Base-by-base conservation (phyloP, 2,888 invertebrate species). In the Lithophane ornitopus region DNA sequence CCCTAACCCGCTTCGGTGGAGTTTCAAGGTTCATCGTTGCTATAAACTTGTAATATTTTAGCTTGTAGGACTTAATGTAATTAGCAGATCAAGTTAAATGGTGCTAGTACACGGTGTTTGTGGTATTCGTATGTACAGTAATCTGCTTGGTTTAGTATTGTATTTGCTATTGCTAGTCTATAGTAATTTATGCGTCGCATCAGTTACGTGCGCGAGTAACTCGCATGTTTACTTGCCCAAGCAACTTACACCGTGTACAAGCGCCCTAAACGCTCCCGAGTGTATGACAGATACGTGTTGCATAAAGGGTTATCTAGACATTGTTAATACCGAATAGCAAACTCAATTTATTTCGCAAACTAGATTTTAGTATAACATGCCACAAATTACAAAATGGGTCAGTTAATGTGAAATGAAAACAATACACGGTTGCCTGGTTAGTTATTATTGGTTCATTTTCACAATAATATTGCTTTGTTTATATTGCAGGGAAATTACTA, bases 31-130 rank as follows among this genome's bases (percentile, higher is more conserved):
- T 76, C 58, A 74, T 69, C 69, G 75, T 72, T n/a, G 72, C 79
- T 70, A 76, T 71, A 80, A 79, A 87, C 68, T 85, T 70, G 66
- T 84, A 75, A 80, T 74, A 80, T 81, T 84, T 80, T 75, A 62
- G 81, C 70, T 61, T 22, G 14, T 41, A 70, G 56, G 34, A 8
- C n/a, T 63, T 61, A 63, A 70, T 67, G 44, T 46, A 46, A 56
- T 74, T 68, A 70, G 2, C 26, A 14, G 39, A 81, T 79, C 56
- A 69, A 70, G 22, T 61, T 34, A 26, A 69, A 66, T 74, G 28
- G 26, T 73, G 61, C n/a, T 26, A 58, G 12, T 41, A 34, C 8
- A 22, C 19, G 19, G 14, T 46, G 12, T 46, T 49, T 56, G n/a
- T n/a, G 28, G 28, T 16, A 75, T 19, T 16, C 41, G 41, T 44